phyloP scores from a whole-genome alignment of 2,797 vertebrate genomes.

The Microhierax caerulescens region DNA sequence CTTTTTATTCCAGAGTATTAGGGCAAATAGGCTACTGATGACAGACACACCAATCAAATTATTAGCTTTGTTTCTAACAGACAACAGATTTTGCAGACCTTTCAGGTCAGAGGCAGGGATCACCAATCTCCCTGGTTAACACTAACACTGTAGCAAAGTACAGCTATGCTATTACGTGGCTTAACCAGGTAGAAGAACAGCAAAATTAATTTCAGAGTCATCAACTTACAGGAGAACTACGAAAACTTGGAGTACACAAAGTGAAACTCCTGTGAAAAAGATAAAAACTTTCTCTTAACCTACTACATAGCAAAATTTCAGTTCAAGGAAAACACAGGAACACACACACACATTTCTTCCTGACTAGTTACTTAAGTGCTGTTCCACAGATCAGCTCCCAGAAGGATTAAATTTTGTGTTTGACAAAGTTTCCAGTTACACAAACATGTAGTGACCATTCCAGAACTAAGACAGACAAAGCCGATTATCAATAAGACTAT shows the following conservation, averaged over 20 bases:
- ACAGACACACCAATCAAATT: background rate
- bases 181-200: background rate
- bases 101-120: background rate
- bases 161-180: rapidly evolving
- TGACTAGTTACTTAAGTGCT: background rate
- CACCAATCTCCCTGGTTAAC: background rate
- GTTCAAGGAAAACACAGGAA: background rate
- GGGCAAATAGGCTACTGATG: background rate
- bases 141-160: background rate
- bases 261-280: background rate
- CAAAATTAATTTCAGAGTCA: background rate
- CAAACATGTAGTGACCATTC: background rate
- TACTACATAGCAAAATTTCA: background rate
- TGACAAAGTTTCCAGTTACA: background rate
- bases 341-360: background rate
- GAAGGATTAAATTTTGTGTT: background rate
- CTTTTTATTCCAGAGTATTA: background rate
- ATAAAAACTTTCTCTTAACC: background rate
- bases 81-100: background rate
- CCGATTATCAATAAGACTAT: conserved; percentile 52
- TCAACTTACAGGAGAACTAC: background rate
- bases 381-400: background rate
- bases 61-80: background rate
- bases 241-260: background rate
- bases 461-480: conserved; percentile 47